A percentile compares a stretch with the other conserved stretches of the same genome.
Evolutionary conservation across 1,140 invertebrate genomes (phyloP).

Genomic region (Nomia melanderi): DNA sequence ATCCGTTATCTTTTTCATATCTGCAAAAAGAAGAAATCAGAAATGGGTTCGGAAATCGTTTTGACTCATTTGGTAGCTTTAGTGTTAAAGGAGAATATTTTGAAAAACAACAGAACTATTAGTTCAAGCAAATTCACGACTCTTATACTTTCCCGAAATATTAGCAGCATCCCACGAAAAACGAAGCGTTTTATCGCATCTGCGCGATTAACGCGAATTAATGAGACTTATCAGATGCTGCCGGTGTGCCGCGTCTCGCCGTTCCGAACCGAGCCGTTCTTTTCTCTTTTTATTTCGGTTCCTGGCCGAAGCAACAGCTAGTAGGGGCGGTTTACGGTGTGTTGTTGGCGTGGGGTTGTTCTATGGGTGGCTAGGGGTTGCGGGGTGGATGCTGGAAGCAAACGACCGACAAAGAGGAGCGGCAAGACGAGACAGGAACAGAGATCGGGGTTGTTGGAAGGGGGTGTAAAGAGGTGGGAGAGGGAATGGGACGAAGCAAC

Average conservation of each 20-base stretch:
- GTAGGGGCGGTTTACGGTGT: conserved; percentile 47
- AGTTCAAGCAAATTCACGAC: no score
- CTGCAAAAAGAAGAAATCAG: no score
- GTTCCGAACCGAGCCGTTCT: not conserved
- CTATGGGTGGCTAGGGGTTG: not conserved
- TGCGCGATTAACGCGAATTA: conserved; percentile 29
- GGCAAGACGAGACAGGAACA: not conserved
- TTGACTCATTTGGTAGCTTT: no score
- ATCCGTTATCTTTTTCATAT: no score
- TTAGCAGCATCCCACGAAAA: no score
- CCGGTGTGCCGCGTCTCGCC: no score
- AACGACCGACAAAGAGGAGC: not conserved
- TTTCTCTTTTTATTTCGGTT: conserved; percentile 16
- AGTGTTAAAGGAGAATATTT: no score
- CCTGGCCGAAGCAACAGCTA: conserved; percentile 66
- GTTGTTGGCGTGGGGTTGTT: not conserved
- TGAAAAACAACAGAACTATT: no score
- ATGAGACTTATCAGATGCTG: conserved; percentile 31
- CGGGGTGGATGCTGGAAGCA: no score
- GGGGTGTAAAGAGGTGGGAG: conserved; percentile 1
- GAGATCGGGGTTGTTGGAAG: not conserved
- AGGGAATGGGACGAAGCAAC: not conserved
- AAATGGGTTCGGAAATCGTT: no score
- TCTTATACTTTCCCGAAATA: no score
- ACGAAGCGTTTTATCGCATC: not conserved